Conservation (phyloP, 2,797 vertebrate genomes). For the Fratercula arctica region DNA sequence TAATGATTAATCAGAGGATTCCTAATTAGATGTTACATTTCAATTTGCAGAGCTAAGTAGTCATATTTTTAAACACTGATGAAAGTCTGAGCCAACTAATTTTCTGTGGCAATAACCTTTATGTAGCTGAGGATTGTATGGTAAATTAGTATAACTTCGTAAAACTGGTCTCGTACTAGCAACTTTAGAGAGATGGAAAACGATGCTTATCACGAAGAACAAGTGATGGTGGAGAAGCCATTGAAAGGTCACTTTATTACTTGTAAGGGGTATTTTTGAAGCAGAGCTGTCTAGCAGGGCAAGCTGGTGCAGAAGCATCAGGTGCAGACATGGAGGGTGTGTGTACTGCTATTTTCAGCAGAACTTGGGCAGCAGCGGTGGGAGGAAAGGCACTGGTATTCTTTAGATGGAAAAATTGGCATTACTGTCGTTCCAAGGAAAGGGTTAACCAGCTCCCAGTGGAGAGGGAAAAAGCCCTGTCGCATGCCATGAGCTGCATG, state of each 20-base stretch:
- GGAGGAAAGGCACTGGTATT: not conserved
- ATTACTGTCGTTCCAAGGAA: not conserved
- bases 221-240: not conserved
- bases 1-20: constrained; percentile 10
- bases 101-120: not conserved
- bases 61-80: not conserved
- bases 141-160: not conserved
- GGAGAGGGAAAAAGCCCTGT: constrained; percentile 4
- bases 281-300: not conserved
- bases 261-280: not conserved
- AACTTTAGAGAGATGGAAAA: not conserved
- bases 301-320: not conserved
- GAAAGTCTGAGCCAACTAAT: not conserved
- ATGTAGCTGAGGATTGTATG: not conserved
- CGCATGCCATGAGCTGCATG: not conserved
- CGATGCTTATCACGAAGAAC: not conserved
- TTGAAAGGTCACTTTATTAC: not conserved
- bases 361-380: too few relatives aligned
- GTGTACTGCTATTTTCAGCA: not conserved
- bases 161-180: not conserved
- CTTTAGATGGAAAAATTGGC: not conserved
- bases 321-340: accelerated
- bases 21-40: constrained; percentile 1
- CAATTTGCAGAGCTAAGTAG: not conserved
- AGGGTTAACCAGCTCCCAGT: constrained; percentile 30